A percentile compares a stretch with the other conserved stretches of the same genome.
Evolutionary conservation across 2,888 invertebrate species (phyloP).

Genomic region (Aphidoletes aphidimyza): DNA sequence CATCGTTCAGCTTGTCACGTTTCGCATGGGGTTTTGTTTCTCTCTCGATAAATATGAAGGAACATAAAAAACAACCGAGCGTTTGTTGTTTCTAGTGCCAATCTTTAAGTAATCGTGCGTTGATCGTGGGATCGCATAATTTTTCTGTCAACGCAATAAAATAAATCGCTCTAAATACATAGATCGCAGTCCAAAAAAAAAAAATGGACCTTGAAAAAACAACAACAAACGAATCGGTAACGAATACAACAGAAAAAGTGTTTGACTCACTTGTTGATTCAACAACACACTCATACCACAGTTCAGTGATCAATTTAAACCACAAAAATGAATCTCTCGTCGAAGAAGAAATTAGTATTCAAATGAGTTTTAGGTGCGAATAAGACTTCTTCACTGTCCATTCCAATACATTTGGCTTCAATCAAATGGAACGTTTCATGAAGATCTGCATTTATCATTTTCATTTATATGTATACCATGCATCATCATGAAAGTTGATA

Average conservation of each 20-base stretch:
- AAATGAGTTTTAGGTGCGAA: too few relatives aligned
- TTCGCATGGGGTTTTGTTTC: too few relatives aligned
- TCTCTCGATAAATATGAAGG: constrained; percentile 5
- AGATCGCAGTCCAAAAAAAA: neutral
- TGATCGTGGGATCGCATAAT: constrained; percentile 22
- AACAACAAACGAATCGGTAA: neutral
- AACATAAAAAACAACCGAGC: neutral
- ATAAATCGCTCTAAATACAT: constrained; percentile 29
- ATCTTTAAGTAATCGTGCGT: neutral
- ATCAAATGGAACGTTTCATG: too few relatives aligned
- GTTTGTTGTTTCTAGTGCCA: neutral
- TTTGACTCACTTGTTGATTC: neutral
- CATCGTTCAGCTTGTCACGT: constrained; percentile 2
- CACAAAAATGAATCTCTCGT: too few relatives aligned
- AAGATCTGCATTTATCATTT: too few relatives aligned
- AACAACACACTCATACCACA: neutral
- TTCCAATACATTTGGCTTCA: too few relatives aligned
- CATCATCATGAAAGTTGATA: too few relatives aligned
- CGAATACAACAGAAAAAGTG: neutral
- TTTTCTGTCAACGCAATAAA: constrained; percentile 13
- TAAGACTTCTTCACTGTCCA: too few relatives aligned
- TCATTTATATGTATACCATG: too few relatives aligned
- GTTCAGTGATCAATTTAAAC: too few relatives aligned
- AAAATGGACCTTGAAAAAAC: neutral
- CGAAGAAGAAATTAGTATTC: too few relatives aligned